phyloP scores from a whole-genome alignment of 2,113 vertebrate species.

The Corythornis vintsioides region DNA sequence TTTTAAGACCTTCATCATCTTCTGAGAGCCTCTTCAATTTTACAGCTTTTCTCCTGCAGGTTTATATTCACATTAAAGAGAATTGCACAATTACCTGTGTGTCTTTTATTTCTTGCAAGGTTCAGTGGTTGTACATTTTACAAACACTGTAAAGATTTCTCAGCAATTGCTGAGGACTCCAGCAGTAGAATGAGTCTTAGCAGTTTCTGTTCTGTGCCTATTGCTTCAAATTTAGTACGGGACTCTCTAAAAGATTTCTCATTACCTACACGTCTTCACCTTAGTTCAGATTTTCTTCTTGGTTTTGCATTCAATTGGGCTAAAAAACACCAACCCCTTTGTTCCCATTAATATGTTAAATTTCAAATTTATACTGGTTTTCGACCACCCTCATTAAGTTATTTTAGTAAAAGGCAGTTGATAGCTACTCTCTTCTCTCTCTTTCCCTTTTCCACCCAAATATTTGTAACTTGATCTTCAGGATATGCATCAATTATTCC shows the following conservation, averaged over 20 bases:
- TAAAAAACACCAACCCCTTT: background rate
- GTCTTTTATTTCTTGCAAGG: background rate
- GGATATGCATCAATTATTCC: background rate
- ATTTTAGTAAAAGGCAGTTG: background rate
- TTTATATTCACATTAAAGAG: background rate
- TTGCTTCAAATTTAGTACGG: background rate
- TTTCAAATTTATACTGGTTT: background rate
- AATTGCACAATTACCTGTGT: background rate
- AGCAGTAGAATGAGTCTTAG: background rate
- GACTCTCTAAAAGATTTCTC: background rate
- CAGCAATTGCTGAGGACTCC: background rate
- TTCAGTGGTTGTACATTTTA: background rate
- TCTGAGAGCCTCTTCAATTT: background rate
- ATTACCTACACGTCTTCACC: background rate
- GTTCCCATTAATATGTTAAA: background rate
- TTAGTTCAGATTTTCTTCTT: background rate
- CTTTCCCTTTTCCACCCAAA: background rate
- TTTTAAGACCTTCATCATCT: background rate
- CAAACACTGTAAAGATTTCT: background rate
- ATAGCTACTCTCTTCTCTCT: background rate
- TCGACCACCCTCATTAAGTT: background rate
- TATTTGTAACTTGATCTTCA: background rate
- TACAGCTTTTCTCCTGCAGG: background rate
- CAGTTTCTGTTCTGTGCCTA: background rate
- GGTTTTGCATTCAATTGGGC: background rate